Conservation (phyloP, 92 coral and sea anemone species). For the Ricordea florida region DNA sequence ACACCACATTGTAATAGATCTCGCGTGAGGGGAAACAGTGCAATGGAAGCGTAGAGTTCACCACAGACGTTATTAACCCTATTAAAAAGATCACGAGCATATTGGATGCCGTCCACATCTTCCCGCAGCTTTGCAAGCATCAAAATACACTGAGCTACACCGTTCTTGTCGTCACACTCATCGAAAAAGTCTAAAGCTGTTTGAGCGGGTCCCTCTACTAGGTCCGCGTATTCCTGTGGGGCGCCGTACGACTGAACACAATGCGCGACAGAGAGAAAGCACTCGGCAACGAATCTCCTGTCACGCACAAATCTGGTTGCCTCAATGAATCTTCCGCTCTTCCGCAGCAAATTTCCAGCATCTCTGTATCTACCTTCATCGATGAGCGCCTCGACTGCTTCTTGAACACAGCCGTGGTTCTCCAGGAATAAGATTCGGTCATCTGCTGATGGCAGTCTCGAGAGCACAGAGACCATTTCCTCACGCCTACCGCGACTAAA, state of each 20-base stretch:
- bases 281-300: constrained; percentile 71
- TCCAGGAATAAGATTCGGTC: constrained; percentile 81
- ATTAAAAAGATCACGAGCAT: constrained; percentile 55
- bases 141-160: constrained; percentile 62
- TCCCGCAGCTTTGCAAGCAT: constrained; percentile 25
- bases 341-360: constrained; percentile 71
- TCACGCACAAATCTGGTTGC: constrained; percentile 64
- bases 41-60: constrained; percentile 49
- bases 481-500: constrained; percentile 34
- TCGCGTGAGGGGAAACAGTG: constrained; percentile 8
- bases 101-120: constrained; percentile 28
- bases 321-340: constrained; percentile 77
- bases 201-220: constrained; percentile 61
- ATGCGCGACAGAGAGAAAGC: constrained; percentile 73
- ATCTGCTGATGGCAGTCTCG: constrained; percentile 67
- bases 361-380: constrained; percentile 71
- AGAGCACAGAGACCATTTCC: constrained; percentile 81
- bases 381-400: constrained; percentile 75
- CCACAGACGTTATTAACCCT: constrained; percentile 55
- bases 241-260: not conserved
- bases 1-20: constrained; percentile 2
- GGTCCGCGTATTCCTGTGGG: constrained; percentile 25
- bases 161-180: constrained; percentile 33
- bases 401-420: constrained; percentile 75
- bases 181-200: constrained; percentile 55